Evolutionary conservation across 2,797 vertebrate species (phyloP).

Genomic region (Chaetophractus vellerosus): DNA sequence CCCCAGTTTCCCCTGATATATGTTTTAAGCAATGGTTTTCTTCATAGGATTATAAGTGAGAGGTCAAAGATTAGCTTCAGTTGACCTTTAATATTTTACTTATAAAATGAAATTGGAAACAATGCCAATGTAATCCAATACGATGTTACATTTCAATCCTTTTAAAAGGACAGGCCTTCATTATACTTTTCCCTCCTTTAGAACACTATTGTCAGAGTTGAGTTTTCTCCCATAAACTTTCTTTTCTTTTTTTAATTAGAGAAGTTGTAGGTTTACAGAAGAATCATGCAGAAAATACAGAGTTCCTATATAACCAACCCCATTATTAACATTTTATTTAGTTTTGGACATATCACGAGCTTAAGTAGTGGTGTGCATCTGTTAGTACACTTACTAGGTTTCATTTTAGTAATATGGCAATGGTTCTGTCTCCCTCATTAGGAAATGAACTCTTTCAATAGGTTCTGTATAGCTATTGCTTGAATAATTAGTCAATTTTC

Average conservation of each 20-base stretch:
- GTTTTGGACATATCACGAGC: not conserved
- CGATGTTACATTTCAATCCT: not conserved
- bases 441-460: not conserved
- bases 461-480: not conserved
- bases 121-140: not conserved
- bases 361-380: not conserved
- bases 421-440: not conserved
- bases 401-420: not conserved
- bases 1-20: no score
- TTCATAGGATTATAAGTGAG: not conserved
- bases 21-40: slow-evolving; percentile 1
- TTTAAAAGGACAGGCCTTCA: slow-evolving; percentile 20
- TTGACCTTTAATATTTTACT: slow-evolving; percentile 17
- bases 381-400: not conserved
- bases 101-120: slow-evolving; percentile 10
- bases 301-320: no score
- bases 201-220: slow-evolving; percentile 19
- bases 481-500: slow-evolving; percentile 22
- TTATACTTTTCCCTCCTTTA: not conserved
- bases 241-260: no score
- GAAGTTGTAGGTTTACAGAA: no score
- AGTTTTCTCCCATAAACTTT: not conserved
- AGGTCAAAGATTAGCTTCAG: not conserved
- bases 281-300: no score
- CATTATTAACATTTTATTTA: not conserved